Base-by-base conservation (phyloP, 2,888 invertebrate genomes). In the Melipona bicolor region DNA sequence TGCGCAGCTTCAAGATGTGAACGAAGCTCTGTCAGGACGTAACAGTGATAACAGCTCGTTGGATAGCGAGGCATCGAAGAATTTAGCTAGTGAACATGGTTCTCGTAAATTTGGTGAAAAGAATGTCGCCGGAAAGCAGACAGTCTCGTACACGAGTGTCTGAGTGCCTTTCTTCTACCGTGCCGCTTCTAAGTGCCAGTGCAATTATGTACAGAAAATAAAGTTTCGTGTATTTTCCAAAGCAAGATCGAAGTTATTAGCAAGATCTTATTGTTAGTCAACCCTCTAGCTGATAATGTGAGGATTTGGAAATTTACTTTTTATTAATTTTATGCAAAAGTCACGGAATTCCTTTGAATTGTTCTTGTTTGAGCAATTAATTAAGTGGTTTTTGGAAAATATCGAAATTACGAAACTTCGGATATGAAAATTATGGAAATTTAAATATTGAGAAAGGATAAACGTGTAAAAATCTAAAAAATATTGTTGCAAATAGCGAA, bases 1-100 rank as follows among this genome's bases (percentile, higher is more conserved):
- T 62, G 92, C 92, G 4, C 92, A 91, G 62, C 73, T 93, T 49
- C 91, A 92, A 81, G 91, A 93, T 74, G 91, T 93, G 56, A 91
- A 92, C 84, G 85, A 88, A 54, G 81, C 81, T 0, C 68, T 91
- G n/a, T 83, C 86, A 3, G 87, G 89, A 64, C 86, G 87, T 13
- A 85, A 84, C n/a, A 88, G 88, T 61, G 88, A 87, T n/a, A 88
- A 87, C 43, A 86, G 80, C 49, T 83, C 83, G 21, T 65, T 83
- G 21, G 83, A 88, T 19, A 82, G 77, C 67, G 81, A 84, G 21
- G 83, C 36, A 24, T 75, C 80, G 27, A 89, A 77, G 27, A 82
- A 86, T 78, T 54, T 70, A 17, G 32, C 61, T 11, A 77, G 59
- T 19, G 68, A 86, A n/a, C 61, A 72, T n/a, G 43, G 32, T 56